Conservation (phyloP, 2,113 vertebrate genomes). For the Chloropsis hardwickii region DNA sequence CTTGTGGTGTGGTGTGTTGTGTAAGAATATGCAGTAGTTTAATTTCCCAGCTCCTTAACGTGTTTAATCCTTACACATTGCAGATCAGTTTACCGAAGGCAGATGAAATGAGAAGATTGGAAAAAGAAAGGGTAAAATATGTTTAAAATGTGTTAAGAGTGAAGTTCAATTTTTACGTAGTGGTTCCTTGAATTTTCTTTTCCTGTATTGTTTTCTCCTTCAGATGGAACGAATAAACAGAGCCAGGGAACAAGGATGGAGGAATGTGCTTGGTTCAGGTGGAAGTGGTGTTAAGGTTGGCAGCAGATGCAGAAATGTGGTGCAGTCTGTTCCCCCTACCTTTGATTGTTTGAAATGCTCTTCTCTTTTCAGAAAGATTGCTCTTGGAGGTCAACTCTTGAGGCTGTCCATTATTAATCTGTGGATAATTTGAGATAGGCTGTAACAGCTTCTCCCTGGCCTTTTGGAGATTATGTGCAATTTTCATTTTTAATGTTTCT, state of each 20-base stretch:
- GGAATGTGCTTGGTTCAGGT: slow-evolving; percentile 86
- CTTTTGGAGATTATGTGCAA: background rate
- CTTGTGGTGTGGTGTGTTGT: background rate
- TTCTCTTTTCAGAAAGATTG: slow-evolving; percentile 13
- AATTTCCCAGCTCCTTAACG: background rate
- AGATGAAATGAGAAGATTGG: slow-evolving; percentile 86
- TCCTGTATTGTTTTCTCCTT: slow-evolving; percentile 57
- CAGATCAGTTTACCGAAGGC: slow-evolving; percentile 86
- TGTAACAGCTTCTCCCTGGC: background rate
- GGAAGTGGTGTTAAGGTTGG: slow-evolving; percentile 83
- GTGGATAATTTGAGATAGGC: background rate
- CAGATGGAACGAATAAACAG: slow-evolving; percentile 93
- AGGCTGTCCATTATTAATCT: background rate
- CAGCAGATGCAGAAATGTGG: slow-evolving; percentile 43
- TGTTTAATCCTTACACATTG: slow-evolving; percentile 46
- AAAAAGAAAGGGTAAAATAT: slow-evolving; percentile 87
- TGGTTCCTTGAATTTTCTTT: slow-evolving; percentile 63
- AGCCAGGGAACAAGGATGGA: slow-evolving; percentile 97
- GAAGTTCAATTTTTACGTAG: background rate
- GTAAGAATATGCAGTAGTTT: background rate
- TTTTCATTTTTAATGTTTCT: background rate
- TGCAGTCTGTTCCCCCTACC: background rate
- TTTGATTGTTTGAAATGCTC: background rate
- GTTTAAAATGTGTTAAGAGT: background rate
- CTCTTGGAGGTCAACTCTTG: background rate